Percentiles rank a stretch among this genome's conserved stretches.
phyloP scores from a whole-genome alignment of 2,888 invertebrate genomes.

The Drosophila antonietae region DNA sequence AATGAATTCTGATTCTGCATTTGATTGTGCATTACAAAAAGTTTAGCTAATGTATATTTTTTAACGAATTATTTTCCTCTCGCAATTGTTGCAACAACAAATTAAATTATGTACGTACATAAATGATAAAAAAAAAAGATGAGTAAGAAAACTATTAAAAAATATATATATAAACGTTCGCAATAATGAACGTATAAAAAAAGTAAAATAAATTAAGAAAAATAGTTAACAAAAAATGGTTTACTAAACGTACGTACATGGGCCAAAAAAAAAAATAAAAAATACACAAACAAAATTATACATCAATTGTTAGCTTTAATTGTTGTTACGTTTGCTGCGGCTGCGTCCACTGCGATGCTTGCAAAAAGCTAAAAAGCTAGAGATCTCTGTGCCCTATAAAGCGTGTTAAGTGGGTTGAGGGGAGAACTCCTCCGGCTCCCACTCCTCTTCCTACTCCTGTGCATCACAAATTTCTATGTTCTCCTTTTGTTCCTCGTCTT shows the following conservation, averaged over 20 bases:
- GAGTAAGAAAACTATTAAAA: not conserved
- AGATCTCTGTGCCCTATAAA: constrained; percentile 55
- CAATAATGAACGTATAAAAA: not conserved
- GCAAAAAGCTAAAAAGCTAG: constrained; percentile 63
- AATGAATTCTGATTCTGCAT: constrained; percentile 10
- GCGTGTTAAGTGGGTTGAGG: constrained; percentile 18
- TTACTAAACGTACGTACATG: constrained; percentile 4
- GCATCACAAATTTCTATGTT: constrained; percentile 51
- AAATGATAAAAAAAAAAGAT: constrained; percentile 10
- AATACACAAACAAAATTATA: not conserved
- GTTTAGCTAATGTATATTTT: constrained; percentile 72
- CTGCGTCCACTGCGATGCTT: constrained; percentile 28
- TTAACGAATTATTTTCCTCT: constrained; percentile 42
- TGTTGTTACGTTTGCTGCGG: constrained; percentile 35
- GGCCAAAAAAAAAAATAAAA: not conserved
- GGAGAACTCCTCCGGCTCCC: not conserved
- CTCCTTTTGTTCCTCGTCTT: constrained; percentile 41
- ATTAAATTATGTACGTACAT: constrained; percentile 51
- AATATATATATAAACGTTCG: not conserved
- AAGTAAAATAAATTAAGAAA: not conserved
- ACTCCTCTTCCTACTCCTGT: constrained; percentile 16
- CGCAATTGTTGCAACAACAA: constrained; percentile 48
- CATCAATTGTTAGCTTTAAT: constrained; percentile 12
- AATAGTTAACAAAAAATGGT: not conserved
- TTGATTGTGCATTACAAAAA: constrained; percentile 57